Conservation (phyloP, 2,888 invertebrate species). For the Troilus luridus region DNA sequence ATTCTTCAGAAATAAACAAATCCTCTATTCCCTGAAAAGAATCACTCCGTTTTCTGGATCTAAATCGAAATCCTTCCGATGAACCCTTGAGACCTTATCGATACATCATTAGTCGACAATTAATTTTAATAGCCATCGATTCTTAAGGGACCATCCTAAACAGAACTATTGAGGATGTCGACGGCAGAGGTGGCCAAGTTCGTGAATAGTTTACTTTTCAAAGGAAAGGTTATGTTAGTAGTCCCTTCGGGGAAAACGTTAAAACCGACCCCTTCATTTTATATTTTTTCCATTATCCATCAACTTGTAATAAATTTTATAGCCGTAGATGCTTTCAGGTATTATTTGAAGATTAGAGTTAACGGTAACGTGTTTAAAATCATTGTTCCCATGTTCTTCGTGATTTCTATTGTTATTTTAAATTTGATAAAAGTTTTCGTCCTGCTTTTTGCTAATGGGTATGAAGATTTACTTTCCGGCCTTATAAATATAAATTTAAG, state of each 20-base stretch:
- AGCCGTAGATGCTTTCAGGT: background rate
- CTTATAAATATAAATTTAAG: background rate
- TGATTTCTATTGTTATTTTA: background rate
- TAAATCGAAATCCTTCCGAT: too few relatives aligned
- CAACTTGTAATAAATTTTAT: background rate
- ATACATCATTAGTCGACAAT: background rate
- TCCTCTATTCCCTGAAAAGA: background rate
- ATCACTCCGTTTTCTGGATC: background rate
- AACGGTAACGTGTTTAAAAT: background rate
- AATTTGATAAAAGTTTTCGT: background rate
- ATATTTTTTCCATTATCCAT: background rate
- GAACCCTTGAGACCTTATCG: background rate
- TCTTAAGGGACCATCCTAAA: background rate
- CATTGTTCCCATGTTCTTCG: background rate
- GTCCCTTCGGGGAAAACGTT: slow-evolving; percentile 9
- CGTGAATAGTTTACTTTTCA: background rate
- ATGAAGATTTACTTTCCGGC: background rate
- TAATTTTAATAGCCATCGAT: slow-evolving; percentile 3
- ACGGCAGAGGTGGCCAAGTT: background rate
- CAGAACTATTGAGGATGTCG: background rate
- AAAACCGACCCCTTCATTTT: background rate
- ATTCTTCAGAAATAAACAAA: too few relatives aligned
- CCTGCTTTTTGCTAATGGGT: background rate
- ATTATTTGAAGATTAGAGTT: background rate
- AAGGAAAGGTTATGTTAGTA: background rate